Evolutionary conservation across 2,113 vertebrate species (phyloP).

Genomic region (Glaucomys volans): DNA sequence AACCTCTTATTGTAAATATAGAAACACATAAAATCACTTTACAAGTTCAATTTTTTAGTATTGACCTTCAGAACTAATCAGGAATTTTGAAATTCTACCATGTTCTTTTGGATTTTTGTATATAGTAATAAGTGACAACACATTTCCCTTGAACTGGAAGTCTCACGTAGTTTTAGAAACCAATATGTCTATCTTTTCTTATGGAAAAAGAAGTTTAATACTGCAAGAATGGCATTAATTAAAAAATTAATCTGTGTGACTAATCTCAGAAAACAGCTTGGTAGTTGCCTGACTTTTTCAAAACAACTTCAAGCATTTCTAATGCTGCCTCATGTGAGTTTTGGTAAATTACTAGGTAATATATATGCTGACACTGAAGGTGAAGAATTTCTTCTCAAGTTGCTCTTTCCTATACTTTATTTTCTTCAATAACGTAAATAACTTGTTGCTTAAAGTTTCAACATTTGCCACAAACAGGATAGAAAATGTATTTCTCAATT

Average conservation of each 20-base stretch:
- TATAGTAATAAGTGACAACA: conserved; percentile 36
- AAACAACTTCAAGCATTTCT: conserved; percentile 45
- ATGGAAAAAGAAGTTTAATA: conserved; percentile 63
- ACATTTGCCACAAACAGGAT: background rate
- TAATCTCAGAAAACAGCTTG: conserved; percentile 73
- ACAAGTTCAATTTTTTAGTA: conserved; percentile 27
- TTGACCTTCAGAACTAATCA: conserved; percentile 64
- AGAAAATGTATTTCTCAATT: background rate
- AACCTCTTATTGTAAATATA: conserved; percentile 45
- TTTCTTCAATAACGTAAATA: background rate
- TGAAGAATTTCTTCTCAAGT: background rate
- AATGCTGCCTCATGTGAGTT: conserved; percentile 57
- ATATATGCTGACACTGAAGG: background rate
- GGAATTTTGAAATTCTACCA: conserved; percentile 60
- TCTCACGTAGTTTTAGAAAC: conserved; percentile 70
- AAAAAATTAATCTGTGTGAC: conserved; percentile 77
- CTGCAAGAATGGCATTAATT: conserved; percentile 77
- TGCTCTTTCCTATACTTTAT: background rate
- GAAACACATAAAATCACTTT: conserved; percentile 41
- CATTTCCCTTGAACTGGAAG: conserved; percentile 46
- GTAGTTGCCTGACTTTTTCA: conserved; percentile 33
- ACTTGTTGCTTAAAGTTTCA: background rate
- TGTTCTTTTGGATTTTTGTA: conserved; percentile 15
- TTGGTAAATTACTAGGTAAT: conserved; percentile 47
- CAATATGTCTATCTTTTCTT: conserved; percentile 55